Evolutionary conservation across 2,888 invertebrate species (phyloP).

Genomic region (Plemyria rubiginata): DNA sequence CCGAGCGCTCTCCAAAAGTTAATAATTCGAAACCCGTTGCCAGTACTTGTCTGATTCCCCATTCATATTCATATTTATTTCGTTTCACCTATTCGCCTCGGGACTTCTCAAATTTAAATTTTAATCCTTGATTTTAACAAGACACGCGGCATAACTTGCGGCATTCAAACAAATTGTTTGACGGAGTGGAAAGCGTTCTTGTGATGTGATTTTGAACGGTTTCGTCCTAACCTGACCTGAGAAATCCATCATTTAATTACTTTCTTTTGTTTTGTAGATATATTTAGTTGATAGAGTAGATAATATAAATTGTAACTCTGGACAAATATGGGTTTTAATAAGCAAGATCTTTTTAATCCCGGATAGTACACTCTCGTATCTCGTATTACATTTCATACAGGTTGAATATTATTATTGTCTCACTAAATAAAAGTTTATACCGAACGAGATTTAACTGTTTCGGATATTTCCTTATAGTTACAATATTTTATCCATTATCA

Average conservation of each 20-base stretch:
- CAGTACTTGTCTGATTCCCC: slow-evolving; percentile 75
- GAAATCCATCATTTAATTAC: background rate
- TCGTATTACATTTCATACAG: no score
- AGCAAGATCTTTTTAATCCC: no score
- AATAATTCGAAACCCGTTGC: slow-evolving; percentile 80
- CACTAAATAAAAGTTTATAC: no score
- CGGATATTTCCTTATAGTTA: no score
- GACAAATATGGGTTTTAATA: no score
- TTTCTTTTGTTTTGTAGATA: background rate
- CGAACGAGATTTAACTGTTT: no score
- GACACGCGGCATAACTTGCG: slow-evolving; percentile 67
- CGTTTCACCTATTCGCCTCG: slow-evolving; percentile 79
- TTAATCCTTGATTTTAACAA: slow-evolving; percentile 81
- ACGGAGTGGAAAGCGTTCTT: slow-evolving; percentile 74
- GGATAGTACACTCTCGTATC: no score
- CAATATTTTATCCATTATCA: no score
- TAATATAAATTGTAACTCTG: no score
- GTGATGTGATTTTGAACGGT: slow-evolving; percentile 60
- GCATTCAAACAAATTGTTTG: slow-evolving; percentile 69
- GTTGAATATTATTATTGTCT: no score
- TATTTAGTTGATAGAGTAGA: no score
- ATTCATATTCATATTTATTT: slow-evolving; percentile 86
- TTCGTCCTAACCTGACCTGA: slow-evolving; percentile 14
- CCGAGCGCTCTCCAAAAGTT: slow-evolving; percentile 78
- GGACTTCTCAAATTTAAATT: slow-evolving; percentile 72